phyloP scores from a whole-genome alignment of 1,140 invertebrate genomes.

The Rhynchophorus ferrugineus region DNA sequence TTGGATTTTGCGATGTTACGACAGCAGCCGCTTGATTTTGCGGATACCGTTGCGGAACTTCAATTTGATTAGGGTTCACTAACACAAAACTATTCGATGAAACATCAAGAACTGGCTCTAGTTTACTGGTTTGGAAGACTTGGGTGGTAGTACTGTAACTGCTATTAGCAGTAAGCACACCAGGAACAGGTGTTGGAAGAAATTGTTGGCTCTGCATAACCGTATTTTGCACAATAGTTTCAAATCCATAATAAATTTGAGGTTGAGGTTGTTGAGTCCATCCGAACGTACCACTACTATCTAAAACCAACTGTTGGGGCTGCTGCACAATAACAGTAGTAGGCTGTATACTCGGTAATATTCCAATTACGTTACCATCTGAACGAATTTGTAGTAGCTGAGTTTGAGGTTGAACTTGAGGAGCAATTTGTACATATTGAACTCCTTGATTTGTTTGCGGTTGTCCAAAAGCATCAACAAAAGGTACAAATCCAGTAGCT shows the following conservation, averaged over 20 bases:
- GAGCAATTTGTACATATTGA: conserved; percentile 60
- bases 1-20: conserved; percentile 18
- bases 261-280: conserved; percentile 43
- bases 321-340: conserved; percentile 38
- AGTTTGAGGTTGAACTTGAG: conserved; percentile 40
- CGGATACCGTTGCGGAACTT: conserved; percentile 21
- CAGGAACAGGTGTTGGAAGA: conserved; percentile 65
- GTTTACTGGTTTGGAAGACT: conserved; percentile 73
- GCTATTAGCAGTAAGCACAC: conserved; percentile 65
- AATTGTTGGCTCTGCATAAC: conserved; percentile 79
- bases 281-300: conserved; percentile 36
- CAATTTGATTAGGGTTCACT: conserved; percentile 47
- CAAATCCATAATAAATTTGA: conserved; percentile 71
- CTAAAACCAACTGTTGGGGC: conserved; percentile 35
- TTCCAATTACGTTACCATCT: conserved; percentile 56
- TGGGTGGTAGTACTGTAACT: conserved; percentile 75
- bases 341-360: conserved; percentile 56
- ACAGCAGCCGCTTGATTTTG: conserved; percentile 9
- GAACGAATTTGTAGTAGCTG: conserved; percentile 44
- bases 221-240: conserved; percentile 77
- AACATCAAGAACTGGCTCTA: conserved; percentile 69
- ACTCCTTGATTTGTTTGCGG: conserved; percentile 58
- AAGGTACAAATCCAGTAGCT: conserved; percentile 55
- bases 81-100: conserved; percentile 59
- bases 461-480: conserved; percentile 59